Percentiles rank a stretch among this genome's conserved stretches.
Conservation (phyloP, 53 echinoderm and acorn worm species). For the Holothuria leucospilota region DNA sequence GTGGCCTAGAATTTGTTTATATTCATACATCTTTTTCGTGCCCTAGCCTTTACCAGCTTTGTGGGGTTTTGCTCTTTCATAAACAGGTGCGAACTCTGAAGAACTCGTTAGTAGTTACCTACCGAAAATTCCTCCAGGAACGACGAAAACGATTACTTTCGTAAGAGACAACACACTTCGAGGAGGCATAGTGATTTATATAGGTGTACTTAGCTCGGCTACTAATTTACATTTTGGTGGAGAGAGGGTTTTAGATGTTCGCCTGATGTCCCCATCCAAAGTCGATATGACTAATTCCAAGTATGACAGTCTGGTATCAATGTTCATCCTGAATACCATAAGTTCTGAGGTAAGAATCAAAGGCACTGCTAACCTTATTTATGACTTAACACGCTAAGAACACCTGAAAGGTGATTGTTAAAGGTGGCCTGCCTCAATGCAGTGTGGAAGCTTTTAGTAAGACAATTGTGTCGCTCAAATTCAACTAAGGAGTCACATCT, state of each 20-base stretch:
- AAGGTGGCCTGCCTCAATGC: no score
- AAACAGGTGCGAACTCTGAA: conserved; percentile 9
- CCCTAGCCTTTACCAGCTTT: no score
- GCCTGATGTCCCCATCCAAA: background rate
- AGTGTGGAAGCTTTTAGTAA: no score
- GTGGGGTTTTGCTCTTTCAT: no score
- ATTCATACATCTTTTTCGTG: no score
- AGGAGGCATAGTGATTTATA: background rate
- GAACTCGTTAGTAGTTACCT: conserved; percentile 17
- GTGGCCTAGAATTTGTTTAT: no score
- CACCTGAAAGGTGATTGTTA: no score
- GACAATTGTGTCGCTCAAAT: no score
- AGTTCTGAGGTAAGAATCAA: conserved; percentile 5
- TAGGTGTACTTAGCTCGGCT: background rate
- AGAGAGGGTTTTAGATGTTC: background rate
- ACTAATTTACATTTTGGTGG: background rate
- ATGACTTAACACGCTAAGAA: no score
- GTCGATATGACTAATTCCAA: no score
- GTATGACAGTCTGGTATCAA: background rate
- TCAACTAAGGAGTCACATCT: no score
- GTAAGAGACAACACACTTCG: background rate
- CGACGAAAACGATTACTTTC: background rate
- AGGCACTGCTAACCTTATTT: no score
- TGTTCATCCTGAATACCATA: background rate
- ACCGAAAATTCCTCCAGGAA: background rate